Conservation (phyloP, 2,113 vertebrate genomes). For the Lanius collurio region DNA sequence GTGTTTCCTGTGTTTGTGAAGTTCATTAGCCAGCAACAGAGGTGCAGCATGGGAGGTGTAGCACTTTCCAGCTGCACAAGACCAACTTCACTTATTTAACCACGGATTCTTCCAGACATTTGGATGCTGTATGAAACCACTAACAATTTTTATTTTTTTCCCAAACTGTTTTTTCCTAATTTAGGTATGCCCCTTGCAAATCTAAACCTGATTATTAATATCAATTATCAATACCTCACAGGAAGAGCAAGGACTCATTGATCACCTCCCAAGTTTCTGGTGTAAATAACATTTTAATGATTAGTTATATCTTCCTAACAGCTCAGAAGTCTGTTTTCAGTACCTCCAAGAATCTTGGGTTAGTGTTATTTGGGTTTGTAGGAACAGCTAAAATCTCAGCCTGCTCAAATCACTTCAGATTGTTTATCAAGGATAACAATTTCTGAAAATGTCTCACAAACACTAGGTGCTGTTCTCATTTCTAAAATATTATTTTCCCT, state of each 20-base stretch:
- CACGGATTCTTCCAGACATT: neutral
- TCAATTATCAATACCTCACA: neutral
- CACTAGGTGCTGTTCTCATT: neutral
- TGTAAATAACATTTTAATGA: neutral
- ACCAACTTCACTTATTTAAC: neutral
- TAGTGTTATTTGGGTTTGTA: neutral
- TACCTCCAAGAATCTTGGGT: neutral
- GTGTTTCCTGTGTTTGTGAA: neutral
- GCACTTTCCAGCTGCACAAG: neutral
- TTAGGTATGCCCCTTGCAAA: neutral
- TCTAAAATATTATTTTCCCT: neutral
- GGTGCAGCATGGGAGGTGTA: neutral
- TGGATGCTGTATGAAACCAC: neutral
- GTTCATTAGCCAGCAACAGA: neutral
- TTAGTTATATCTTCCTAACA: neutral
- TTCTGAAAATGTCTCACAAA: neutral
- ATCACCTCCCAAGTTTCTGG: neutral
- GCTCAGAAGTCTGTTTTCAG: neutral
- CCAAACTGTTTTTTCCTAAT: neutral
- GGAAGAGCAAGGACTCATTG: neutral
- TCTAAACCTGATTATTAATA: neutral
- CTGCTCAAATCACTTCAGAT: neutral
- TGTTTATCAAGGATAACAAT: neutral
- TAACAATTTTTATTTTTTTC: neutral
- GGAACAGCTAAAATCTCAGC: neutral